Evolutionary conservation across 2,113 vertebrate genomes (phyloP).

Genomic region (Misgurnus mizolepis): DNA sequence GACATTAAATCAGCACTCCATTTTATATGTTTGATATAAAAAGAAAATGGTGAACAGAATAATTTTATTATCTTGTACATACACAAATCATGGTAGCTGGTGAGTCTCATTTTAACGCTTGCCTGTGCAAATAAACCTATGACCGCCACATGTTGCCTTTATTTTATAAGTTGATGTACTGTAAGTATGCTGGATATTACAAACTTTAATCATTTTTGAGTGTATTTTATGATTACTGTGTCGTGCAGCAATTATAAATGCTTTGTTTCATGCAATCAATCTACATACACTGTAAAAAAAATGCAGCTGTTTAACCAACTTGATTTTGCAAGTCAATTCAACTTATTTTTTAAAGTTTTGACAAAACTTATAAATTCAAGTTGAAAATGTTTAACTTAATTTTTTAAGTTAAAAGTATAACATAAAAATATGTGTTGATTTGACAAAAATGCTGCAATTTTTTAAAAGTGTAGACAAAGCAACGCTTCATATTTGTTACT

Average conservation of each 20-base stretch:
- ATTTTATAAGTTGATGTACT: slow-evolving; percentile 1
- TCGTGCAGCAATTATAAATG: neutral
- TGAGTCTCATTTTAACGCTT: neutral
- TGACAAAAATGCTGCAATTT: too few relatives aligned
- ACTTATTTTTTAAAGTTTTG: too few relatives aligned
- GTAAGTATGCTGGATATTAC: neutral
- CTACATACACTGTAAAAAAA: neutral
- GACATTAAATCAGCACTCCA: neutral
- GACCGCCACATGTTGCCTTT: slow-evolving; percentile 12
- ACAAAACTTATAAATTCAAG: too few relatives aligned
- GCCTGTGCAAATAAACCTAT: slow-evolving; percentile 3
- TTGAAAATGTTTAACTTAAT: too few relatives aligned
- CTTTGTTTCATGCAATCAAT: slow-evolving; percentile 8
- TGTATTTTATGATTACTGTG: neutral
- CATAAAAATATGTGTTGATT: too few relatives aligned
- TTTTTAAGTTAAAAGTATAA: too few relatives aligned
- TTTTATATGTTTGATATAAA: slow-evolving; percentile 1
- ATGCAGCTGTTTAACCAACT: too few relatives aligned
- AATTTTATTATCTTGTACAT: neutral
- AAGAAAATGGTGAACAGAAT: too few relatives aligned
- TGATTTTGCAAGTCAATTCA: too few relatives aligned
- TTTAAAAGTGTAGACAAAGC: neutral
- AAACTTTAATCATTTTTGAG: slow-evolving; percentile 2
- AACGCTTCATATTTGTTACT: neutral
- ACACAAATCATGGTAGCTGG: too few relatives aligned